Evolutionary conservation across 2,888 invertebrate species (phyloP).

Genomic region (Melanophora roralis): DNA sequence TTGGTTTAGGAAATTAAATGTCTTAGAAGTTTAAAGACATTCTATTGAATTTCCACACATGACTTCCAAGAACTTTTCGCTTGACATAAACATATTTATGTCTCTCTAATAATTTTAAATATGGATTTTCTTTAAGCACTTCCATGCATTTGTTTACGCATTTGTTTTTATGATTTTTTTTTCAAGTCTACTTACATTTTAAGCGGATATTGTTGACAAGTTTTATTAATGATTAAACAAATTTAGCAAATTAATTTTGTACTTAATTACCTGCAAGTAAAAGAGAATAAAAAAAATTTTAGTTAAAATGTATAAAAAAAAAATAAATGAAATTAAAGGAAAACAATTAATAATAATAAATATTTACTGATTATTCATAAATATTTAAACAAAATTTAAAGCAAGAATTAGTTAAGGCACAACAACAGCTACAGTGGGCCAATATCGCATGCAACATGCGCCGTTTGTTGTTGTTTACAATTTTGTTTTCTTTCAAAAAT

Average conservation of each 20-base stretch:
- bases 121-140: slow-evolving; percentile 24
- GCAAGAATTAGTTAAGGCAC: too few species aligned
- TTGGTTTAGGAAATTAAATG: slow-evolving; percentile 45
- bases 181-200: slow-evolving; percentile 35
- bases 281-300: slow-evolving; percentile 6
- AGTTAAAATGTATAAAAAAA: too few species aligned
- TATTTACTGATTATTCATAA: not conserved
- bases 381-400: too few species aligned
- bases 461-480: too few species aligned
- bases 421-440: too few species aligned
- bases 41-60: slow-evolving; percentile 32
- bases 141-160: slow-evolving; percentile 29
- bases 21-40: not conserved
- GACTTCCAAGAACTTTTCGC: slow-evolving; percentile 40
- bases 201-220: slow-evolving; percentile 51
- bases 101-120: slow-evolving; percentile 28
- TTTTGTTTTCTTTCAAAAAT: too few species aligned
- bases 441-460: too few species aligned
- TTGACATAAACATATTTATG: slow-evolving; percentile 14
- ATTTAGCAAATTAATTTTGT: not conserved
- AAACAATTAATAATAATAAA: not conserved
- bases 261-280: slow-evolving; percentile 53
- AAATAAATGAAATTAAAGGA: too few species aligned
- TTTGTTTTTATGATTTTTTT: not conserved
- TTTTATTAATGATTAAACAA: slow-evolving; percentile 30